These are phyloP conservation scores for Callinectes sapidus DNA, from an alignment of 2,888 invertebrate species.

Conservation along the genomic window DNA sequence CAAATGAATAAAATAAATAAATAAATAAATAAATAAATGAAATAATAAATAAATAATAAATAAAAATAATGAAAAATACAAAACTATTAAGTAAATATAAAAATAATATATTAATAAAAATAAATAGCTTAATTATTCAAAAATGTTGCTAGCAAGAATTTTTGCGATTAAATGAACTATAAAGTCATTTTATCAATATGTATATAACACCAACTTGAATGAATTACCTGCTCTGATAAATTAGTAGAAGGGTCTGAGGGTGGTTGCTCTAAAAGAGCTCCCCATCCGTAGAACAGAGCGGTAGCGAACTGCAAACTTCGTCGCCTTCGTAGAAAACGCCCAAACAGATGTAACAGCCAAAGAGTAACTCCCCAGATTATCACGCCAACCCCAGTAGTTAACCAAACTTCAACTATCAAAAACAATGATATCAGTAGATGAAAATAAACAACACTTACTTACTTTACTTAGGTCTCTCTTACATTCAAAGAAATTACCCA, in stretches of 20 bases:
- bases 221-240: constrained; percentile 14
- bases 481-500: no score
- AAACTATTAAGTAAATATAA: no score
- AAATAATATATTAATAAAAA: no score
- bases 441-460: no score
- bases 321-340: neutral
- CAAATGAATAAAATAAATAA: no score
- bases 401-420: neutral
- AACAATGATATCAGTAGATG: neutral
- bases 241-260: neutral
- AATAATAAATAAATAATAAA: neutral
- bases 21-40: no score
- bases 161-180: no score
- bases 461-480: no score
- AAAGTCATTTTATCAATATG: no score
- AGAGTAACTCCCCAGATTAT: neutral
- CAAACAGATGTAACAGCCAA: neutral
- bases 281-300: constrained; percentile 32
- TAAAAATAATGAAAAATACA: neutral
- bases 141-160: no score
- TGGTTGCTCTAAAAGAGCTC: constrained; percentile 23
- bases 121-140: neutral
- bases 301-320: neutral
- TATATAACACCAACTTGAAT: neutral
- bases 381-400: neutral